Percentiles rank a stretch among this genome's conserved stretches.
phyloP scores from a whole-genome alignment of 2,797 vertebrate genomes.

The Brotula barbata region DNA sequence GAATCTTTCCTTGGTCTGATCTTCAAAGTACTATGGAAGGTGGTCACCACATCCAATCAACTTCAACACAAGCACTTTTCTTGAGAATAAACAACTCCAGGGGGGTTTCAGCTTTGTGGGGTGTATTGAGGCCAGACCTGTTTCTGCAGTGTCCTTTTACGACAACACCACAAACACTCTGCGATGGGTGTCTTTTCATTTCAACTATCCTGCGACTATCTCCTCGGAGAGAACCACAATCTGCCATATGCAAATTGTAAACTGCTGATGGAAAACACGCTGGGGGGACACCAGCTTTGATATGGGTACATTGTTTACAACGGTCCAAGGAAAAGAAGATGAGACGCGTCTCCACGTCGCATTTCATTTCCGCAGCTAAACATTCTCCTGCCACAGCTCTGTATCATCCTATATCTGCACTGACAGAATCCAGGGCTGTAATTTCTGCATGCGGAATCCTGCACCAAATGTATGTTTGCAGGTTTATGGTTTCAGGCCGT shows the following conservation, averaged over 20 bases:
- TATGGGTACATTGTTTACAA: slow-evolving; percentile 49
- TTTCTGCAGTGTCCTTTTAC: slow-evolving; percentile 36
- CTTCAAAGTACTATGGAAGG: slow-evolving; percentile 53
- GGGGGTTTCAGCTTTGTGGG: slow-evolving; percentile 32
- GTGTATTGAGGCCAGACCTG: slow-evolving; percentile 53
- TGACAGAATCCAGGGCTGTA: neutral
- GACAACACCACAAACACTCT: slow-evolving; percentile 58
- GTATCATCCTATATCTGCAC: slow-evolving; percentile 20
- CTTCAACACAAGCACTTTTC: slow-evolving; percentile 40
- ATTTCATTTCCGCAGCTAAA: slow-evolving; percentile 51
- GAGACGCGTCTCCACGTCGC: slow-evolving; percentile 44
- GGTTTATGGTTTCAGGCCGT: slow-evolving; percentile 34
- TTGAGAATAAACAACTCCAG: slow-evolving; percentile 54
- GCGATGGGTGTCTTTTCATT: slow-evolving; percentile 46
- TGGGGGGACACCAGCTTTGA: slow-evolving; percentile 31
- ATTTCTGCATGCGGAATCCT: slow-evolving; percentile 20
- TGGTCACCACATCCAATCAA: slow-evolving; percentile 32
- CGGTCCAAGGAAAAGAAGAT: slow-evolving; percentile 42
- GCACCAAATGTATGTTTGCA: slow-evolving; percentile 34
- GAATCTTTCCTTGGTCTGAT: slow-evolving; percentile 22
- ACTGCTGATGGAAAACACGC: slow-evolving; percentile 57
- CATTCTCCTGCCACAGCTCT: slow-evolving; percentile 26
- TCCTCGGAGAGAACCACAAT: slow-evolving; percentile 38
- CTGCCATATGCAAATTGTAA: slow-evolving; percentile 51
- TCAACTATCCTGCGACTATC: slow-evolving; percentile 36